Percentiles rank a stretch among this genome's conserved stretches.
phyloP scores from a whole-genome alignment of 2,113 vertebrate species.

The Neolamprologus falcicula region DNA sequence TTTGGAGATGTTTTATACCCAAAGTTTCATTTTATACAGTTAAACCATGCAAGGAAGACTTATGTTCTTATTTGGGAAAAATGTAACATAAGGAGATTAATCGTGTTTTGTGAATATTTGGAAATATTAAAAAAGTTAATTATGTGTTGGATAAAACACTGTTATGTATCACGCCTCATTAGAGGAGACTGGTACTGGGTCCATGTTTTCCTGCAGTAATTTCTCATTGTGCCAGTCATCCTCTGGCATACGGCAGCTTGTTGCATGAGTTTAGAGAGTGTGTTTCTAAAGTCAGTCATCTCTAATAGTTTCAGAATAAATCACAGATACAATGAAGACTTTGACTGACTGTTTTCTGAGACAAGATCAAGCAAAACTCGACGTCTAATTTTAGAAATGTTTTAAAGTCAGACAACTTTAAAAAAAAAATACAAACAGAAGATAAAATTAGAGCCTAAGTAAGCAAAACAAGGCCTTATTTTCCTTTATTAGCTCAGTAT shows the following conservation, averaged over 20 bases:
- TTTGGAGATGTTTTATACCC: neutral
- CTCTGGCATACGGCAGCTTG: neutral
- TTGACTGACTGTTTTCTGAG: neutral
- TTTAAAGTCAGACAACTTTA: neutral
- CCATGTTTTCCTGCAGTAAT: neutral
- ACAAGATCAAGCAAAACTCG: neutral
- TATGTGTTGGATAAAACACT: neutral
- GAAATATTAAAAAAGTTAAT: neutral
- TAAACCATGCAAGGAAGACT: neutral
- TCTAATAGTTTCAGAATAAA: constrained; percentile 42
- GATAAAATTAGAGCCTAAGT: neutral
- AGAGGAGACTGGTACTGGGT: neutral
- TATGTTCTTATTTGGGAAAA: neutral
- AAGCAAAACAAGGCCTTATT: neutral
- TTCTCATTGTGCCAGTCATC: neutral
- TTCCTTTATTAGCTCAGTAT: neutral
- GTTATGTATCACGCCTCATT: neutral
- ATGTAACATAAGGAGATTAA: neutral
- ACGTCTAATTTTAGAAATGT: neutral
- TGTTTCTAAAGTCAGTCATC: neutral
- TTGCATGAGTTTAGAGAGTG: neutral
- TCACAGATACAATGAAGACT: neutral
- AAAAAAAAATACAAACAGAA: neutral
- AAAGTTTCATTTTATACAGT: neutral
- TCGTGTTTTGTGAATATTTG: neutral